Evolutionary conservation across 2,888 invertebrate genomes (phyloP), one percentile per base, ranked within the genome.

Genomic region (Crocallis elinguaria): DNA sequence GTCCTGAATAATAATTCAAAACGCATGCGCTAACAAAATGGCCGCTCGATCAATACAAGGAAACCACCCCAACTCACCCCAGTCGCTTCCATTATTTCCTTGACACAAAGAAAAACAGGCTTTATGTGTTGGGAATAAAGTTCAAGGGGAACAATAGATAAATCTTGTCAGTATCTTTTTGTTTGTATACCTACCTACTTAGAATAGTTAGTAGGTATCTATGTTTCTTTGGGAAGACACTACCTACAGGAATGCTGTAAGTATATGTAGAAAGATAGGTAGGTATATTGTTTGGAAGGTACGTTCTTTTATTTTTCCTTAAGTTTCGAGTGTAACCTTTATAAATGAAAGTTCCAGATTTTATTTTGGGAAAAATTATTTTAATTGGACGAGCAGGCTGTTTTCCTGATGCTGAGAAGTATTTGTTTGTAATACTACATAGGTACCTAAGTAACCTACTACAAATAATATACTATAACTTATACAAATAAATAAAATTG

Each of bases 21-120:
- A 73, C 86, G 88, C 90, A 82, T 81, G 88, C 79, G 82, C 71
- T 69, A 76, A 77, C 75, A 79, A 87, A 70, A 90, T 90, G 90
- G 90, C 89, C 69, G 84, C 74, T 81, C 54, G 76, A 90, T 90
- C 90, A 84, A 90, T 90, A 89, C 69, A 51, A 63, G 60, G 67
- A 71, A 69, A 66, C 87, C 88, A 84, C 88, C 88, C 86, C 71
- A 53, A 70, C 73, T 76, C 79, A 83, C 84, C 87, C 79, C 71
- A 72, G 65, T 66, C 62, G 61, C 68, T 64, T 68, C 38, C 44
- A 44, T 50, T 44, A 50, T 39, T 59, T 35, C 37, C 39, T 44
- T 37, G 13, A 12, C 29, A 12, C 62, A 66, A 54, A 49, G 60
- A 4, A 83, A 79, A 79, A 66, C 55, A 57, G 11, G 48, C 70